Conservation (phyloP, 2,113 vertebrate species). For the Megalops atlanticus region DNA sequence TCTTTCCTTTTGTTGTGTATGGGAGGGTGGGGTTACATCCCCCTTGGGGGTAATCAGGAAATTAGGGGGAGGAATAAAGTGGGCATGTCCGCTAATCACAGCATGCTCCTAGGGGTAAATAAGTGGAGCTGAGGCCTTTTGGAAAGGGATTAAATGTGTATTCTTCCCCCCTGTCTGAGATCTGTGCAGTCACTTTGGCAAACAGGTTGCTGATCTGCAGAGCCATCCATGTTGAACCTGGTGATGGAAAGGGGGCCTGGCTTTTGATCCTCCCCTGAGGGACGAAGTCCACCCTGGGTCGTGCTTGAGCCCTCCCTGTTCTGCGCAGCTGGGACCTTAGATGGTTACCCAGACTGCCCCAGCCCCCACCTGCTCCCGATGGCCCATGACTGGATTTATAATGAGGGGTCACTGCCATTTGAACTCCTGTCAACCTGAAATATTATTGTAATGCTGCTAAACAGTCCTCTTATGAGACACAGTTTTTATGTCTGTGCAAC, state of each 20-base stretch:
- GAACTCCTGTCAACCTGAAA: neutral
- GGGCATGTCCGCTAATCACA: neutral
- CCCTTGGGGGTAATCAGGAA: neutral
- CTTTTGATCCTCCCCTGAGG: neutral
- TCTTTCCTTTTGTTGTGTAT: too few species aligned
- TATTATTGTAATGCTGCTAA: neutral
- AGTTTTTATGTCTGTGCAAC: neutral
- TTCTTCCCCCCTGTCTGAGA: neutral
- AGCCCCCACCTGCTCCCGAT: neutral
- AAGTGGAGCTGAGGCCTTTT: neutral
- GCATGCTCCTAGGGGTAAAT: neutral
- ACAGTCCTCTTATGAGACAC: neutral
- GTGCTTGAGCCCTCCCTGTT: neutral
- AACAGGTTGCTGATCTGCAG: too few species aligned
- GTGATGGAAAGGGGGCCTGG: neutral
- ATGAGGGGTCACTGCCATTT: constrained; percentile 1
- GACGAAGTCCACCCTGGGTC: neutral
- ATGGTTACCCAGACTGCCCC: neutral
- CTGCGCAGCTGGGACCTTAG: neutral
- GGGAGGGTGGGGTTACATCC: too few species aligned
- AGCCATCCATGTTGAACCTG: too few species aligned
- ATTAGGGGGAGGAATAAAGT: neutral
- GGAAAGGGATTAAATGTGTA: neutral
- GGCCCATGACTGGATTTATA: neutral
- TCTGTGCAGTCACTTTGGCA: too few species aligned